Evolutionary conservation across 1,140 invertebrate genomes (phyloP).

Genomic region (Asobara japonica): DNA sequence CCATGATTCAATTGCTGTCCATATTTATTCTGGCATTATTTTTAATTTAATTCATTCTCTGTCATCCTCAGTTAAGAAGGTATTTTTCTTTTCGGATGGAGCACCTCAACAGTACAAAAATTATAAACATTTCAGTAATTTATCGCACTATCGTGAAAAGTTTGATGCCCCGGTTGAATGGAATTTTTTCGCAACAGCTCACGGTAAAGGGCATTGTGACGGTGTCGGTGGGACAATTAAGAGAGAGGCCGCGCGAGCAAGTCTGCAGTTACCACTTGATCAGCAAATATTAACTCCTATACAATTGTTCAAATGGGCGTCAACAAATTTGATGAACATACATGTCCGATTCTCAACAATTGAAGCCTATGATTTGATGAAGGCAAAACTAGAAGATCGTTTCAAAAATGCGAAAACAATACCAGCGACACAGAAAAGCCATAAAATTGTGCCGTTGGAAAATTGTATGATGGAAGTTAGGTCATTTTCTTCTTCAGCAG

Average conservation of each 20-base stretch:
- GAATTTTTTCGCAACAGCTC: conserved; percentile 15
- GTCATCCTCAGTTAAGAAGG: neutral
- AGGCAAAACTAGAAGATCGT: neutral
- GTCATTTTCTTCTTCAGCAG: neutral
- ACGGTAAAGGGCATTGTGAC: conserved; percentile 16
- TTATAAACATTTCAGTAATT: conserved; percentile 1
- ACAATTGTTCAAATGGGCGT: conserved; percentile 50
- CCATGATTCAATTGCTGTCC: conserved; percentile 17
- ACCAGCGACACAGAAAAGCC: neutral
- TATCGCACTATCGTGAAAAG: neutral
- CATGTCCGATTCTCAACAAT: conserved; percentile 60
- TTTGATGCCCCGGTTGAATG: neutral
- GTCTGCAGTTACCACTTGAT: neutral
- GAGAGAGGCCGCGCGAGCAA: neutral
- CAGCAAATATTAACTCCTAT: neutral
- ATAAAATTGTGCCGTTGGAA: neutral
- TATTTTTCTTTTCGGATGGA: conserved; percentile 1
- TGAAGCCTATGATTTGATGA: conserved; percentile 59
- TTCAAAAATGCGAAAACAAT: neutral
- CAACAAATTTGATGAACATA: conserved; percentile 51
- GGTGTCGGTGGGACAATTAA: neutral
- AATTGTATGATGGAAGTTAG: neutral
- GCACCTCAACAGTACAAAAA: conserved; percentile 11
- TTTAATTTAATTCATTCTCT: neutral
- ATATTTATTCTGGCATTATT: neutral